Conservation (phyloP, 2,113 vertebrate species). For the Apteryx owenii region DNA sequence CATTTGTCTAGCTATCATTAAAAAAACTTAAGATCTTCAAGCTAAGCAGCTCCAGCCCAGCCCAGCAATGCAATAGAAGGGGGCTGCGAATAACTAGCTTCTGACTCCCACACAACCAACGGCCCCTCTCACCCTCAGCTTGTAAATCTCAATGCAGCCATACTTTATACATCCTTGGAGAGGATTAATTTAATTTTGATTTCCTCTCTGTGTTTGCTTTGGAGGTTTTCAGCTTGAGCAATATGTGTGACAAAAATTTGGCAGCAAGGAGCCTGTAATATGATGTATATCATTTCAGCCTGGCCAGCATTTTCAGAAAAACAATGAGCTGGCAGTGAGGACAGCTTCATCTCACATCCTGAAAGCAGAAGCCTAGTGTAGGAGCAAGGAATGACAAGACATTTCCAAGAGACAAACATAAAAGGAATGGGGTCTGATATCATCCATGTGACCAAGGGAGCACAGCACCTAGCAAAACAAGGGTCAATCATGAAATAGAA, state of each 20-base stretch:
- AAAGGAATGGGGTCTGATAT: neutral
- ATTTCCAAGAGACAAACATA: neutral
- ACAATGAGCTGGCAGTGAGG: constrained; percentile 27
- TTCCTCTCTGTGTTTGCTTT: constrained; percentile 75
- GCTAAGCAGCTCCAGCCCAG: neutral
- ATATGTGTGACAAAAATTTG: constrained; percentile 52
- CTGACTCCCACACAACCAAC: neutral
- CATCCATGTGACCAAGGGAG: neutral
- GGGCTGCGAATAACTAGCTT: neutral
- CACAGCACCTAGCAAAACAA: neutral
- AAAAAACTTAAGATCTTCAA: neutral
- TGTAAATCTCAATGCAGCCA: constrained; percentile 25
- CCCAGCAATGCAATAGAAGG: neutral
- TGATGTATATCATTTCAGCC: constrained; percentile 54
- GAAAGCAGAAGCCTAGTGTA: neutral
- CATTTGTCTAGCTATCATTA: neutral
- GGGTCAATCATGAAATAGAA: neutral
- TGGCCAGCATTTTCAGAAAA: neutral
- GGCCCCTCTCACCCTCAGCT: constrained; percentile 1
- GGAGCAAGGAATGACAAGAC: neutral
- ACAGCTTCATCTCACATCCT: constrained; percentile 12
- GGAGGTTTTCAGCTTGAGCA: constrained; percentile 60
- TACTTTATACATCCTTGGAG: constrained; percentile 73
- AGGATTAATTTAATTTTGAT: constrained; percentile 79
- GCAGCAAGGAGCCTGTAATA: constrained; percentile 39